Evolutionary conservation across 2,113 vertebrate genomes (phyloP), one percentile per base, ranked within the genome.

Genomic region (Emberiza fucata): DNA sequence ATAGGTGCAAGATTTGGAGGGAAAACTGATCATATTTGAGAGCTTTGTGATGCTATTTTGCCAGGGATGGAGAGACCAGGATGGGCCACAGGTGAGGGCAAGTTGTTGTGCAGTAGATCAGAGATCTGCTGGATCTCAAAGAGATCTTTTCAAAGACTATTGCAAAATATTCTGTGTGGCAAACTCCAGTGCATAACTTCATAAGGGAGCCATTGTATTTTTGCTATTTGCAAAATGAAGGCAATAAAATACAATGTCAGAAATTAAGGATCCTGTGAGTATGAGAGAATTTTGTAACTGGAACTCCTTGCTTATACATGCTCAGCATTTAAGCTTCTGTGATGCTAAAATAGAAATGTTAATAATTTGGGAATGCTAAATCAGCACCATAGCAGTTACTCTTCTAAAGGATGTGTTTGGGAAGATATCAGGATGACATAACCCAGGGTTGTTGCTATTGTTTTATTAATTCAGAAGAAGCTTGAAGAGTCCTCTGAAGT

Each of bases 301-400:
- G 80, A 77, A 70, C 33, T 82, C 81, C 47, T 76, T 90, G 77
- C 85, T 95, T 85, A 48, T 88, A 90, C 59, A 48, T 80, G 91
- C 68, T 95, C 63, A 61, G 70, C 47, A 89, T 88, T 94, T 96
- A 94, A 68, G 27, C 35, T 70, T 71, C 91, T 87, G 54, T 78
- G 84, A 73, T 86, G 79, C 80, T 90, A 88, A 90, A 93, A 94
- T 44, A 81, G 70, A 84, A 90, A 81, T 47, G 63, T 84, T 90
- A 86, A 71, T 86, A 59, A 87, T 95, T 93, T 94, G 64, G 39
- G 79, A 81, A 57, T 70, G 91, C 69, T 84, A 76, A 18, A 81
- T 94, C 93, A 92, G 82, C 90, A 63, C 28, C 4, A 0, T 3
- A 50, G 86, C 76, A 83, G 64, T 73, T 78, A 15, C 20, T 86